phyloP scores from a whole-genome alignment of 2,113 vertebrate species.

The Romanogobio albipinnatus region DNA sequence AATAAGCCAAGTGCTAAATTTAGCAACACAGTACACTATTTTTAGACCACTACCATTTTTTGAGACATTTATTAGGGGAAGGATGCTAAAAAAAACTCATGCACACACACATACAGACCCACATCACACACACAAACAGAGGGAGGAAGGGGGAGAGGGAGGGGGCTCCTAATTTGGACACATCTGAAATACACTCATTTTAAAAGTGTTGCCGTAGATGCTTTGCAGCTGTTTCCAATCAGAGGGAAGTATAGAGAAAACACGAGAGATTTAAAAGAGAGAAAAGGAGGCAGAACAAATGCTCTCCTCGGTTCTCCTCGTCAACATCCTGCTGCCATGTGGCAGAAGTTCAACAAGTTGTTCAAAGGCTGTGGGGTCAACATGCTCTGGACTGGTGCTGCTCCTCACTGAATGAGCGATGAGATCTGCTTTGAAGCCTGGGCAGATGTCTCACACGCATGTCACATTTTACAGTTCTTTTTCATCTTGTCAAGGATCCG shows the following conservation, averaged over 20 bases:
- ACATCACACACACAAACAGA: conserved; percentile 65
- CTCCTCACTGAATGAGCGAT: conserved; percentile 67
- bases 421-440: conserved; percentile 45
- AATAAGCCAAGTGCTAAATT: conserved; percentile 88
- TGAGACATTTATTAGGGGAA: conserved; percentile 88
- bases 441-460: conserved; percentile 48
- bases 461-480: conserved; percentile 36
- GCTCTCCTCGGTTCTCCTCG: conserved; percentile 78
- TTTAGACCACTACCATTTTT: conserved; percentile 93
- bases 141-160: conserved; percentile 57
- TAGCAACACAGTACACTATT: conserved; percentile 91
- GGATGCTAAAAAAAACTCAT: conserved; percentile 72
- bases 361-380: conserved; percentile 70
- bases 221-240: conserved; percentile 85
- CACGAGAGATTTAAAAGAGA: conserved; percentile 31
- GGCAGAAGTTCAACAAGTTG: conserved; percentile 85
- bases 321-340: conserved; percentile 80
- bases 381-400: conserved; percentile 54
- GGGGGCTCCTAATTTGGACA: conserved; percentile 72
- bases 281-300: conserved; percentile 62
- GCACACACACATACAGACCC: conserved; percentile 8
- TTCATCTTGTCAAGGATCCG: not conserved
- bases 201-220: conserved; percentile 83
- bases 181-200: conserved; percentile 75
- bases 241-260: conserved; percentile 62